phyloP scores from a whole-genome alignment of 2,113 vertebrate genomes.

The Raja brachyura region DNA sequence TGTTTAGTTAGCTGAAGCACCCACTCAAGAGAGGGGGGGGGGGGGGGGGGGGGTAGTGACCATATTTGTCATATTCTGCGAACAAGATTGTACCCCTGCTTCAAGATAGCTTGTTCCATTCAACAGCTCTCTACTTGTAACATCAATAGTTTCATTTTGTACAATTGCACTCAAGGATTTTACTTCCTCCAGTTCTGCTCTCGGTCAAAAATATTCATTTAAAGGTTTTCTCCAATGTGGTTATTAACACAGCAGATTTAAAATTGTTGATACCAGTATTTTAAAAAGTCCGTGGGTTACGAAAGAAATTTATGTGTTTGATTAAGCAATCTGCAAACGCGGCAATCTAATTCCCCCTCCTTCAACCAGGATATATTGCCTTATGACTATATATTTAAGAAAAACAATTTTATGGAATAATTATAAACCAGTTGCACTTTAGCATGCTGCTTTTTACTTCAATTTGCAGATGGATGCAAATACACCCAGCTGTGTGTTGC shows the following conservation, averaged over 20 bases:
- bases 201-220: neutral
- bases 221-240: neutral
- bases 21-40: neutral
- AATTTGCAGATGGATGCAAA: too few species aligned
- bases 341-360: neutral
- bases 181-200: neutral
- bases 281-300: neutral
- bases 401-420: conserved; percentile 3
- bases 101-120: neutral
- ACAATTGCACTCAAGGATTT: neutral
- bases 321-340: neutral
- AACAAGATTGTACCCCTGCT: neutral
- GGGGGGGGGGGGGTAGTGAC: too few species aligned
- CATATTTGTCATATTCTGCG: neutral
- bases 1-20: neutral
- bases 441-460: too few species aligned
- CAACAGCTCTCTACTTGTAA: too few species aligned
- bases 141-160: too few species aligned
- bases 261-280: neutral
- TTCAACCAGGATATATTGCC: neutral
- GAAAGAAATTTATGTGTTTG: neutral
- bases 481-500: too few species aligned
- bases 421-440: neutral
- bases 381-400: neutral
- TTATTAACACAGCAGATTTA: neutral